Percentiles rank a stretch among this genome's conserved stretches.
Evolutionary conservation across 2,888 invertebrate genomes (phyloP).

Genomic region (Hydrotaea diabolus): DNA sequence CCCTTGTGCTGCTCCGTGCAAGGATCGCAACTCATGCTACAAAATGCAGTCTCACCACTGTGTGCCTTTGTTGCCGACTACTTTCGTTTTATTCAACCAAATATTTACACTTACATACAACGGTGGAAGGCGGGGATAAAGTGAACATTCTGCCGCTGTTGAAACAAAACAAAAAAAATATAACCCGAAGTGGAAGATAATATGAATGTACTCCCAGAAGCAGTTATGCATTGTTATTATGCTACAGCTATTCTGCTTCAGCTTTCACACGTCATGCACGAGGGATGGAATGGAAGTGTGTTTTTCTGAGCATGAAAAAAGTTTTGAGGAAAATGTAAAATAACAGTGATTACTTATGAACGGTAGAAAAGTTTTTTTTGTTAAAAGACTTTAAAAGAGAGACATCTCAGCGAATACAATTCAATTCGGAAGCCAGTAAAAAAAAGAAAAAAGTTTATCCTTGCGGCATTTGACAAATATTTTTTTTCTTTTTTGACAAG

Average conservation of each 20-base stretch:
- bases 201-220: conserved; percentile 39
- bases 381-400: too few relatives aligned
- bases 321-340: too few relatives aligned
- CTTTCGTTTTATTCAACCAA: background rate
- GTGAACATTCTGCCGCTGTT: background rate
- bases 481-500: too few relatives aligned
- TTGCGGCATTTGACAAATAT: too few relatives aligned
- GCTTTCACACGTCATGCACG: background rate
- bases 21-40: background rate
- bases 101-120: conserved; percentile 16
- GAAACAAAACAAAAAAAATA: too few relatives aligned
- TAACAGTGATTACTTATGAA: too few relatives aligned
- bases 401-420: too few relatives aligned
- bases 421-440: too few relatives aligned
- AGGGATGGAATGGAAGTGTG: background rate
- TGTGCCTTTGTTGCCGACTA: too few relatives aligned
- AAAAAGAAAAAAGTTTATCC: too few relatives aligned
- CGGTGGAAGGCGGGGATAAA: background rate
- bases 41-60: conserved; percentile 23
- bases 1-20: background rate
- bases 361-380: too few relatives aligned
- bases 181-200: conserved; percentile 19
- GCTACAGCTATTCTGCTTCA: background rate
- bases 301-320: too few relatives aligned
- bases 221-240: conserved; percentile 40